These are phyloP conservation scores for Gymnoscelis rufifasciata DNA, from an alignment of 2,888 invertebrate genomes.

Conservation along the genomic window DNA sequence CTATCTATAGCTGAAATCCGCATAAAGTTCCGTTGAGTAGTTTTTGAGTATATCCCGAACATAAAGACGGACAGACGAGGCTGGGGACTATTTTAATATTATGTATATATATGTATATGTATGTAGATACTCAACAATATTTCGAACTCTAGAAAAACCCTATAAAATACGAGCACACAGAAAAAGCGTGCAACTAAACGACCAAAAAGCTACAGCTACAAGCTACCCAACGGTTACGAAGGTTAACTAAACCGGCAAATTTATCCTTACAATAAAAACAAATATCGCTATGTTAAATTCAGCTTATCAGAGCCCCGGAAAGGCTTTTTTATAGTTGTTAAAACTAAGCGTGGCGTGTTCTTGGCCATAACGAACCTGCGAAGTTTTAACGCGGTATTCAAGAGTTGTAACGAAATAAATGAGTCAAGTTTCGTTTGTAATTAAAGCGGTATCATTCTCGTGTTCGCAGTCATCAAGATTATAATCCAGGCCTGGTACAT, in stretches of 20 bases:
- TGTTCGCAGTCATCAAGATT: slow-evolving; percentile 40
- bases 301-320: slow-evolving; percentile 19
- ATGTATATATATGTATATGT: too few relatives aligned
- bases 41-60: too few relatives aligned
- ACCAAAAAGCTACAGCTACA: too few relatives aligned
- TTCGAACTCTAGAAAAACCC: too few relatives aligned
- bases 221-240: too few relatives aligned
- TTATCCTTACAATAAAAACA: slow-evolving; percentile 15
- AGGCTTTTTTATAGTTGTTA: slow-evolving; percentile 10
- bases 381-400: slow-evolving; percentile 37
- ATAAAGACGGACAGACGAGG: too few relatives aligned
- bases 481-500: slow-evolving; percentile 4
- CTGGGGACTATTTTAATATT: too few relatives aligned
- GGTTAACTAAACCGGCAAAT: not conserved
- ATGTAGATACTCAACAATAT: too few relatives aligned
- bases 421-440: slow-evolving; percentile 27
- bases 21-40: too few relatives aligned
- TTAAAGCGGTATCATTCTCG: slow-evolving; percentile 35
- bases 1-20: too few relatives aligned
- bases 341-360: slow-evolving; percentile 37
- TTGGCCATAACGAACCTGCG: slow-evolving; percentile 36
- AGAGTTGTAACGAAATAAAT: slow-evolving; percentile 26
- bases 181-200: too few relatives aligned
- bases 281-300: slow-evolving; percentile 15
- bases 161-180: too few relatives aligned